Conservation (phyloP, 2,113 vertebrate genomes). For the Chaetura pelagica region DNA sequence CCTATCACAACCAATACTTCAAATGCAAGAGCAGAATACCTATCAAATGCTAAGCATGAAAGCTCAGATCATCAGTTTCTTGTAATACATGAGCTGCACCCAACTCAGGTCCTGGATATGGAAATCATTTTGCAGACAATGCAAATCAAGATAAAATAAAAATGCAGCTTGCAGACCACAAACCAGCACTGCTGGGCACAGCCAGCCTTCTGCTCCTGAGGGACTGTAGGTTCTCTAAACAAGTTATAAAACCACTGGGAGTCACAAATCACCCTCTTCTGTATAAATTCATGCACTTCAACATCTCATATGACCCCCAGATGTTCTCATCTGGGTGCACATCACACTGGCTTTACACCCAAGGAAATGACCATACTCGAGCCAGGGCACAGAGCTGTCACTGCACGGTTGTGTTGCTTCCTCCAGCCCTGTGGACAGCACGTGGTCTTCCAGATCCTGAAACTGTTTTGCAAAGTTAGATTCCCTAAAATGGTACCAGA, state of each 20-base stretch:
- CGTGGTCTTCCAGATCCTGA: not conserved
- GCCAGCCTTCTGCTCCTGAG: not conserved
- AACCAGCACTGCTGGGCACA: not conserved
- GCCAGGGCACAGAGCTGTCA: not conserved
- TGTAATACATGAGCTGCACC: not conserved
- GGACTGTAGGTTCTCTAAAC: not conserved
- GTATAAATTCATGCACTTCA: not conserved
- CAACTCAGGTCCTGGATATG: not conserved
- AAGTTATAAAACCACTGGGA: not conserved
- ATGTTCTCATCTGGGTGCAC: too few relatives aligned
- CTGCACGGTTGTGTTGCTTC: fast-evolving
- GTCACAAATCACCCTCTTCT: not conserved
- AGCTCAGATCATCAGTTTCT: not conserved
- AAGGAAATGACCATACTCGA: not conserved
- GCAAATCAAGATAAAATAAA: not conserved
- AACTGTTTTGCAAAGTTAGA: not conserved
- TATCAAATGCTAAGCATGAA: not conserved
- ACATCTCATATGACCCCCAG: fast-evolving
- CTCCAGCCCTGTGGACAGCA: fast-evolving
- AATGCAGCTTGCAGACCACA: not conserved
- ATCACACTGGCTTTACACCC: not conserved
- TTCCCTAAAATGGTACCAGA: not conserved
- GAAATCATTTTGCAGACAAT: not conserved
- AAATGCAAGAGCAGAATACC: not conserved
- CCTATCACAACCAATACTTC: not conserved